These are phyloP conservation scores for Graptemys geographica DNA, from an alignment of 2,797 vertebrate genomes.

Conservation along the genomic window DNA sequence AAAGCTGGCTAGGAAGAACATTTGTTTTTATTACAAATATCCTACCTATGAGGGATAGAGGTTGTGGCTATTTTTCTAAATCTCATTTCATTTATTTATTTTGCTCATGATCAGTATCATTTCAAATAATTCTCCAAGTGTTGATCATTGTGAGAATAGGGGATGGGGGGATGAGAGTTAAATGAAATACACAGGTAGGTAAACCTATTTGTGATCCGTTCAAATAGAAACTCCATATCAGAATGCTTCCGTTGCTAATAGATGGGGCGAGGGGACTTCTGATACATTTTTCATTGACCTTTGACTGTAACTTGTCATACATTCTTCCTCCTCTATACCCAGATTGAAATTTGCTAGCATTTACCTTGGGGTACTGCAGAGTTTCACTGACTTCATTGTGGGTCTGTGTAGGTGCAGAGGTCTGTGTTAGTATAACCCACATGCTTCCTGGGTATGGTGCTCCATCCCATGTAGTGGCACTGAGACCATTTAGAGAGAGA, in stretches of 20 bases:
- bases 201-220: background rate
- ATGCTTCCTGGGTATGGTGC: too few species aligned
- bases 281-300: background rate
- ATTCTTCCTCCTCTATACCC: background rate
- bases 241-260: background rate
- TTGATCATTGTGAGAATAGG: background rate
- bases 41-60: background rate
- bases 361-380: background rate
- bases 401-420: fast-evolving
- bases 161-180: background rate
- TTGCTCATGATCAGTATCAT: background rate
- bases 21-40: constrained; percentile 41
- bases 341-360: background rate
- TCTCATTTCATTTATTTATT: background rate
- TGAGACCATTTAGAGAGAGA: too few species aligned
- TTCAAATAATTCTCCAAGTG: background rate
- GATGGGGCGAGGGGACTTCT: background rate
- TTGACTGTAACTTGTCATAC: background rate
- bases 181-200: background rate
- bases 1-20: constrained; percentile 7
- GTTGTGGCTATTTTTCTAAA: background rate
- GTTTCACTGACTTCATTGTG: background rate
- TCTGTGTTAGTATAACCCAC: background rate
- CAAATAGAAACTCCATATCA: background rate
- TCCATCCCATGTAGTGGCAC: too few species aligned